Evolutionary conservation across 1,140 invertebrate species (phyloP).

Genomic region (Eumeta japonica): DNA sequence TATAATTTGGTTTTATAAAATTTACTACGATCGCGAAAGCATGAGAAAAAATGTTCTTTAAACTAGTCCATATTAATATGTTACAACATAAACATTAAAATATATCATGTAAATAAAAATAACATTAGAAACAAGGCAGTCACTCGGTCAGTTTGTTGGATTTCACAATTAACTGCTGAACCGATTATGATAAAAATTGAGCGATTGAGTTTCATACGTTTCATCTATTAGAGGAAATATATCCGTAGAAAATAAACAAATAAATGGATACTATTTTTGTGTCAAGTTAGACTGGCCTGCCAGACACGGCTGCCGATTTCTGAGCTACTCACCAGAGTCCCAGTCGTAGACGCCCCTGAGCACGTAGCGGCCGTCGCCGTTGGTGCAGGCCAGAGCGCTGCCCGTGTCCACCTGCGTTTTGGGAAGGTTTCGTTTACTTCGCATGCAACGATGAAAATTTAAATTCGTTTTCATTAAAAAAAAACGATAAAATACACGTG

Average conservation of each 20-base stretch:
- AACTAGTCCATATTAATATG: too few relatives aligned
- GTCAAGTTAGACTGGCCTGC: background rate
- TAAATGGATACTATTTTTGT: background rate
- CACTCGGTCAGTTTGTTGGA: background rate
- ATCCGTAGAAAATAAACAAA: too few relatives aligned
- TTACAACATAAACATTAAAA: too few relatives aligned
- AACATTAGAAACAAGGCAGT: background rate
- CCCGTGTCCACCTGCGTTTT: constrained; percentile 74
- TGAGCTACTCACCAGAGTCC: constrained; percentile 60
- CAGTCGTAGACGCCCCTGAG: constrained; percentile 74
- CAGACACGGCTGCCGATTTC: background rate
- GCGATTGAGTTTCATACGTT: background rate
- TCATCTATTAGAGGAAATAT: background rate
- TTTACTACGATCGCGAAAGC: too few relatives aligned
- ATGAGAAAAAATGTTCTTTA: too few relatives aligned
- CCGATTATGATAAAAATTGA: background rate
- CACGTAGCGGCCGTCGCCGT: constrained; percentile 66
- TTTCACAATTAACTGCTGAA: background rate
- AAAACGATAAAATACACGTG: background rate
- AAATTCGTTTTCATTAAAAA: background rate
- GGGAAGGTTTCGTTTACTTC: too few relatives aligned
- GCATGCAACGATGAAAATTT: background rate
- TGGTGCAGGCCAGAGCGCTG: constrained; percentile 73
- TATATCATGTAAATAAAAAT: too few relatives aligned
- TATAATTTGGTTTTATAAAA: too few relatives aligned